Evolutionary conservation across 2,113 vertebrate species (phyloP).

Genomic region (Poeciliopsis turrubarensis): DNA sequence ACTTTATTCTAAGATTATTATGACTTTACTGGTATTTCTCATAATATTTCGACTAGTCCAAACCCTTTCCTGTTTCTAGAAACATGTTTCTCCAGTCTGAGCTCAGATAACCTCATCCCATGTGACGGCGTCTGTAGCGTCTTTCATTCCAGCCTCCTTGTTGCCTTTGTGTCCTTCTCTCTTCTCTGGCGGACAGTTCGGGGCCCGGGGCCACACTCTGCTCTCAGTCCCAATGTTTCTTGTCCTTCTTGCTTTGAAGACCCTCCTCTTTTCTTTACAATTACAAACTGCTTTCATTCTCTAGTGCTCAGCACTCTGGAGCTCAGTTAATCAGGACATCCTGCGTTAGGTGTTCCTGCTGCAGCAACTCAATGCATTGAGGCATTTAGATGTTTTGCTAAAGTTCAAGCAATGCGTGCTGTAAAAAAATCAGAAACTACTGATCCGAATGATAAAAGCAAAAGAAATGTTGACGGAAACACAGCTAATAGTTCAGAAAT

Average conservation of each 20-base stretch:
- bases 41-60: too few species aligned
- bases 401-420: too few species aligned
- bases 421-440: too few species aligned
- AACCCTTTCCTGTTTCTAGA: neutral
- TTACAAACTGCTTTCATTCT: neutral
- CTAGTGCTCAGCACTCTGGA: neutral
- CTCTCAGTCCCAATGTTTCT: slow-evolving; percentile 3
- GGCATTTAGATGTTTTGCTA: neutral
- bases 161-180: slow-evolving; percentile 44
- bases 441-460: too few species aligned
- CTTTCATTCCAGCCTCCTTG: slow-evolving; percentile 27
- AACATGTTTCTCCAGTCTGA: slow-evolving; percentile 1
- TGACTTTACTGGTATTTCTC: too few species aligned
- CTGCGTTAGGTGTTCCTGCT: neutral
- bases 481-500: too few species aligned
- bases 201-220: slow-evolving; percentile 52
- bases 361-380: neutral
- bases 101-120: slow-evolving; percentile 54
- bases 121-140: neutral
- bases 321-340: neutral
- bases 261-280: neutral
- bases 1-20: too few species aligned
- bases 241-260: neutral
- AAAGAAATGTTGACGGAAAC: too few species aligned
- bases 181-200: neutral